Conservation (phyloP, 2,888 invertebrate species). For the Ptilodon capucinus region DNA sequence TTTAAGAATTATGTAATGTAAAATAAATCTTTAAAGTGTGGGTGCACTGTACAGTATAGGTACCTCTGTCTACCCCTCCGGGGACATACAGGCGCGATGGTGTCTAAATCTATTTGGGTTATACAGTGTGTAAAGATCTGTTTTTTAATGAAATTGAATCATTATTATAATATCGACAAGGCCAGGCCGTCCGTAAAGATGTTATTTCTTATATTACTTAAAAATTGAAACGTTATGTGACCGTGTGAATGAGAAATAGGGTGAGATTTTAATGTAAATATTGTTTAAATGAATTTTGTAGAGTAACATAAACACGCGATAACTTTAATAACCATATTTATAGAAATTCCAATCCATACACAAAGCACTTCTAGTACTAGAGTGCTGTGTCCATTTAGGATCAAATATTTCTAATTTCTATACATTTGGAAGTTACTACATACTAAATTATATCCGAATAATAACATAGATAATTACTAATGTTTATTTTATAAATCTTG, state of each 20-base stretch:
- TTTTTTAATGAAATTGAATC: constrained; percentile 34
- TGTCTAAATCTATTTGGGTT: not conserved
- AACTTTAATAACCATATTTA: no score
- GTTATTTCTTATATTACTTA: constrained; percentile 49
- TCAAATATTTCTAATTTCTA: no score
- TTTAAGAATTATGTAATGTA: constrained; percentile 6
- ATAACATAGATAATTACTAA: not conserved
- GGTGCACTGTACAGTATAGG: no score
- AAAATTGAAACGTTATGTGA: constrained; percentile 65
- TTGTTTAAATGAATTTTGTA: constrained; percentile 8
- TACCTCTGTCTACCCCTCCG: no score
- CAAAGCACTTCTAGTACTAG: no score
- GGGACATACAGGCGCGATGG: no score
- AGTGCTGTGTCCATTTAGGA: no score
- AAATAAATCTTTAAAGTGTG: not conserved
- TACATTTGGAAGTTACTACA: no score
- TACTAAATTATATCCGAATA: constrained; percentile 17
- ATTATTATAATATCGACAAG: constrained; percentile 36
- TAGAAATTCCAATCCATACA: no score
- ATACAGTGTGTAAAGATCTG: constrained; percentile 44
- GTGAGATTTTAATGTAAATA: constrained; percentile 27
- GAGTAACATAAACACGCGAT: constrained; percentile 4
- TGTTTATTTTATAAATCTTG: constrained; percentile 3
- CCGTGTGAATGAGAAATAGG: constrained; percentile 54
- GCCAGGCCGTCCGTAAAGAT: constrained; percentile 75